These are phyloP conservation scores for Potorous gilbertii DNA, from an alignment of 2,797 vertebrate species.

Conservation along the genomic window DNA sequence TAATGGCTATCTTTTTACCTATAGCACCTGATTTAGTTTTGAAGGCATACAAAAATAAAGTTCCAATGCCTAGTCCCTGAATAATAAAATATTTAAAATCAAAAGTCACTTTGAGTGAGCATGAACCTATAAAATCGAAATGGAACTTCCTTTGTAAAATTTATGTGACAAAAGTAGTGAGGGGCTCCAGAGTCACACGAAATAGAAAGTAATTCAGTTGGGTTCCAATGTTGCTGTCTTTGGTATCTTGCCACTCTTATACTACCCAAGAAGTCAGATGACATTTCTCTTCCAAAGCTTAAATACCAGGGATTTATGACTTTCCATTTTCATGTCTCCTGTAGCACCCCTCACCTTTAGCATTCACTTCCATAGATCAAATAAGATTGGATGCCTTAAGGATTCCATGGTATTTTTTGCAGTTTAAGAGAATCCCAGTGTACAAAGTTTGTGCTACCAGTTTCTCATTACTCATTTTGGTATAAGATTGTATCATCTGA, in stretches of 20 bases:
- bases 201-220: neutral
- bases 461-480: neutral
- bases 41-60: neutral
- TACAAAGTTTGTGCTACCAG: neutral
- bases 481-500: neutral
- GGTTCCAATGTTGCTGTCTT: neutral
- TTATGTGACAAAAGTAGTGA: neutral
- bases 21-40: neutral
- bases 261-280: neutral
- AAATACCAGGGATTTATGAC: neutral
- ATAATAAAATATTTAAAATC: constrained; percentile 4
- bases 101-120: neutral
- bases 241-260: constrained; percentile 10
- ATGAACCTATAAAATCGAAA: neutral
- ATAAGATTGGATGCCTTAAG: neutral
- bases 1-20: neutral
- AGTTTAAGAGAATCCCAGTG: neutral
- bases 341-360: neutral
- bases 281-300: neutral
- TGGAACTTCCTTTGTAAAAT: neutral
- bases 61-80: constrained; percentile 8
- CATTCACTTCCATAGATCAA: neutral
- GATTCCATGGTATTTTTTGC: neutral
- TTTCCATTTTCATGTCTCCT: constrained; percentile 5
- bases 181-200: neutral